Evolutionary conservation across 2,113 vertebrate genomes (phyloP).

Genomic region (Pithys albifrons): DNA sequence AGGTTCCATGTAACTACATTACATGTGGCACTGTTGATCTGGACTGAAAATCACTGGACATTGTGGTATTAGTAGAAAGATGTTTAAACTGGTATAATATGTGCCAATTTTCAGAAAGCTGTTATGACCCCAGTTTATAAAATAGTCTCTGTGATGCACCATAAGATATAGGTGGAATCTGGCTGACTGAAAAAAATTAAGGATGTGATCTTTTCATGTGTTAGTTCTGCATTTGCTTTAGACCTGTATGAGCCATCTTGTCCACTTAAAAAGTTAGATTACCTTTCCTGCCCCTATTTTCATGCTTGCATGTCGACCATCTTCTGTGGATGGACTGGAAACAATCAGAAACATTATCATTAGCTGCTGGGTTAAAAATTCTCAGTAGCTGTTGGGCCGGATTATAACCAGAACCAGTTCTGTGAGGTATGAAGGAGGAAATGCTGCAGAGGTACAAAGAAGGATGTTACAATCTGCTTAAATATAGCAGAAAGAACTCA

Average conservation of each 20-base stretch:
- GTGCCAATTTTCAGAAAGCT: not conserved
- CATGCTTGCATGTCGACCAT: not conserved
- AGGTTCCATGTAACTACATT: not conserved
- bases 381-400: not conserved
- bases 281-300: not conserved
- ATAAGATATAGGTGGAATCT: not conserved
- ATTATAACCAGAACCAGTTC: not conserved
- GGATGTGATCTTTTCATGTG: not conserved
- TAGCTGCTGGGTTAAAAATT: not conserved
- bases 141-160: rapidly evolving
- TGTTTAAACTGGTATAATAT: not conserved
- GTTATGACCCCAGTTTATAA: not conserved
- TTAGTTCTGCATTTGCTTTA: not conserved
- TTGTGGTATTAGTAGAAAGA: not conserved
- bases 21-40: not conserved
- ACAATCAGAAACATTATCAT: not conserved
- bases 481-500: too few species aligned
- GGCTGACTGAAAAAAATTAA: not conserved
- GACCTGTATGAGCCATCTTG: not conserved
- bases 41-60: not conserved
- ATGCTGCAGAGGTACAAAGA: not conserved
- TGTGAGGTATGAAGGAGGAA: not conserved
- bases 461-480: too few species aligned
- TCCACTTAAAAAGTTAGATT: not conserved
- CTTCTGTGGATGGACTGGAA: not conserved